These are phyloP conservation scores for Phenganax stokvisi DNA, from an alignment of 92 coral and sea anemone species.

Conservation along the genomic window DNA sequence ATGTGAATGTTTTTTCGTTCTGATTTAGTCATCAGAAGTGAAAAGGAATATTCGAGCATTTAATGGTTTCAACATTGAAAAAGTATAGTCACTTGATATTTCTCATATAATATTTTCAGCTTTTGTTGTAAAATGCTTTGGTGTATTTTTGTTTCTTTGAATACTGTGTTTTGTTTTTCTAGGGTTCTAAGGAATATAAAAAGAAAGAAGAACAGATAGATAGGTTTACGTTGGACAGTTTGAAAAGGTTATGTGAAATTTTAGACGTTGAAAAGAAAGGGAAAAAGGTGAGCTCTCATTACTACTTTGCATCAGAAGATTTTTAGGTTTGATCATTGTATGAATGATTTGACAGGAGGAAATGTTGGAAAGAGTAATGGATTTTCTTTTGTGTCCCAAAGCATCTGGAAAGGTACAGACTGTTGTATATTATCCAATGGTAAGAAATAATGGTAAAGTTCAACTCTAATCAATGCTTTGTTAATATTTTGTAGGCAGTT, in stretches of 20 bases:
- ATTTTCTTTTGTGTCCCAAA: constrained; percentile 72
- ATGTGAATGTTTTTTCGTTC: neutral
- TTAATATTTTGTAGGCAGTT: neutral
- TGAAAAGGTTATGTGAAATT: constrained; percentile 78
- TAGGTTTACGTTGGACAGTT: constrained; percentile 82
- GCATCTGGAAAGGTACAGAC: constrained; percentile 75
- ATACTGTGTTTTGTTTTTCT: neutral
- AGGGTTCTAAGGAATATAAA: constrained; percentile 78
- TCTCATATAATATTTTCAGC: neutral
- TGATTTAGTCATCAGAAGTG: constrained; percentile 59
- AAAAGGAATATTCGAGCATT: constrained; percentile 76
- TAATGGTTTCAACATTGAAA: constrained; percentile 77
- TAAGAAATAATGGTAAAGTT: neutral
- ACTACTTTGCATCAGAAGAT: neutral
- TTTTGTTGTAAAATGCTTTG: neutral
- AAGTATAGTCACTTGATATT: constrained; percentile 42
- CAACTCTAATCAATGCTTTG: neutral
- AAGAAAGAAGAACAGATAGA: constrained; percentile 63
- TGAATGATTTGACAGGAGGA: constrained; percentile 54
- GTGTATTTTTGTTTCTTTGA: neutral
- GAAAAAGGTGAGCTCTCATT: constrained; percentile 52
- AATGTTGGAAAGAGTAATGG: constrained; percentile 63
- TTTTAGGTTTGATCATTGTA: neutral
- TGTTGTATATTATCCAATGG: neutral
- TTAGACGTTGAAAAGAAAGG: constrained; percentile 86